Conservation (phyloP, 2,888 invertebrate genomes). For the Drosophila bunnanda region DNA sequence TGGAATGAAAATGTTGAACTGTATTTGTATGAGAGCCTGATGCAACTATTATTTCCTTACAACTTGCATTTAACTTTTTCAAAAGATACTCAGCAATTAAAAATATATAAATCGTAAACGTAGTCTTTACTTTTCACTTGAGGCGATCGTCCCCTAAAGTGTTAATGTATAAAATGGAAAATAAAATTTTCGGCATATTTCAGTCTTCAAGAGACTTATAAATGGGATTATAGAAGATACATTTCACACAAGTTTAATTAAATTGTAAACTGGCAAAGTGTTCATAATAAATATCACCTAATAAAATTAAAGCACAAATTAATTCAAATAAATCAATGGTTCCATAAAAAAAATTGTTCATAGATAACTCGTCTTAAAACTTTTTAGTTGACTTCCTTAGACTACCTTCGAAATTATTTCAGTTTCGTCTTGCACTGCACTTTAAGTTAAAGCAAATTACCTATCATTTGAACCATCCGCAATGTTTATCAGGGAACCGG, state of each 20-base stretch:
- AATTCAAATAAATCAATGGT: not conserved
- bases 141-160: not conserved
- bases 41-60: not conserved
- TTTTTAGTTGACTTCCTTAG: not conserved
- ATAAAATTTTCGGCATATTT: not conserved
- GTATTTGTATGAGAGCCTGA: too few relatives aligned
- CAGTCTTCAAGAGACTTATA: too few relatives aligned
- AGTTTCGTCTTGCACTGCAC: not conserved
- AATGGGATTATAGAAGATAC: not conserved
- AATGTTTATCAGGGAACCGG: slow-evolving; percentile 12
- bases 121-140: not conserved
- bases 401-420: not conserved
- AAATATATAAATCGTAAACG: not conserved
- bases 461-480: slow-evolving; percentile 2
- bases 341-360: not conserved
- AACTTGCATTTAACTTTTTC: not conserved
- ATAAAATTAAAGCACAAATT: not conserved
- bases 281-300: not conserved
- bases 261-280: not conserved
- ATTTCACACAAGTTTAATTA: not conserved
- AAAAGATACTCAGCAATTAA: too few relatives aligned
- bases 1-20: not conserved
- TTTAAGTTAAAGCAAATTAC: slow-evolving; percentile 19
- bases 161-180: not conserved
- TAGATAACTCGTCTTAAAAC: not conserved